Evolutionary conservation across 2,113 vertebrate genomes (phyloP), one percentile per base, ranked within the genome.

Genomic region (Stercorarius parasiticus): DNA sequence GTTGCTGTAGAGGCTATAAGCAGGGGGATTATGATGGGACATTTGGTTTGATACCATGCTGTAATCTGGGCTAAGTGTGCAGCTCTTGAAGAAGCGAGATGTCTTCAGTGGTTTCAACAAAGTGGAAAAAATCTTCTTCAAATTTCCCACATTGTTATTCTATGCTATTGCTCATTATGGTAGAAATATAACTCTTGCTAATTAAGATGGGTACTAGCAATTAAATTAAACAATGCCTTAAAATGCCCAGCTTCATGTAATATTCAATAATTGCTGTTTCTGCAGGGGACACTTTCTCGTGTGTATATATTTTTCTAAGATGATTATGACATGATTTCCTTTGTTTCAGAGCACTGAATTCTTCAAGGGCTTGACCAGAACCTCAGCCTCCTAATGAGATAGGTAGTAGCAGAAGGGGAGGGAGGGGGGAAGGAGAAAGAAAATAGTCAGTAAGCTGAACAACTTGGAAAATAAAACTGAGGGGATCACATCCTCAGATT

Each of bases 191-290:
- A 78, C 30, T 78, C 38, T n/a, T 61, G 47, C 62, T 93, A 93
- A 94, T 97, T 96, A 95, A 91, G 89, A 95, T 25, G 56, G 55
- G 30, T 73, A 52, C 13, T 90, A 80, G 91, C 82, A 93, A 90
- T 97, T 92, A 94, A 87, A 82, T 84, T 42, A 93, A 95, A 86
- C 65, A 93, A 70, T 77, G 69, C 61, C 70, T 93, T 82, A 66
- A 86, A 80, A 90, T 74, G 36, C 32, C 61, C 52, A 90, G 45
- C 70, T 84, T 58, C 1, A 7, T 14, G 7, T 93, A 91, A 72
- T 81, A 65, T 86, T 90, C 87, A 82, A 9, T 93, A 88, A 72
- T 47, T 29, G 58, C 76, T 85, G 26, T 85, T 81, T 79, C 64
- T 88, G 42, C 40, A 71, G 89, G 71, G 40, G 56, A 86, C 92